These are phyloP conservation scores for Orussus abietinus DNA, from an alignment of 1,140 invertebrate species.

Conservation along the genomic window DNA sequence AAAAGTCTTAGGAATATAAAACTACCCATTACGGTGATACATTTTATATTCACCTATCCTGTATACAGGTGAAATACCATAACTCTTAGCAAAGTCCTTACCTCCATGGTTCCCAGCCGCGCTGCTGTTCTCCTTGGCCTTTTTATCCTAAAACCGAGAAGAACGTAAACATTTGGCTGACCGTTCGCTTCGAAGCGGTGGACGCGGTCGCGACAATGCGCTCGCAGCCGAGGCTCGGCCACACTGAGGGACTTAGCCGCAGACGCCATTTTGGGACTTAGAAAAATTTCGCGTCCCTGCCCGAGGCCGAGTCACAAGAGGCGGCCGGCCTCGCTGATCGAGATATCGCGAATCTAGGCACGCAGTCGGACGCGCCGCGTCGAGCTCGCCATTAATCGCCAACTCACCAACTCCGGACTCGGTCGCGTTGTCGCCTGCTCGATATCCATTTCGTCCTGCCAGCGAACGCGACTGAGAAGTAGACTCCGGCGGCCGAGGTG, in stretches of 20 bases:
- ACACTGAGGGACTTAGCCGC: constrained; percentile 61
- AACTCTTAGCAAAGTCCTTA: no score
- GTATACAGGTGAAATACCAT: no score
- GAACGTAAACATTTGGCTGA: constrained; percentile 11
- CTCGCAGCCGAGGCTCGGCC: constrained; percentile 22
- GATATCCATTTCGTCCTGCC: constrained; percentile 40
- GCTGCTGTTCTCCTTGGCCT: constrained; percentile 44
- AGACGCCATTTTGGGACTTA: constrained; percentile 84
- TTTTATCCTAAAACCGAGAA: constrained; percentile 46
- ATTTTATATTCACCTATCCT: no score
- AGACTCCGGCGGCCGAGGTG: constrained; percentile 27
- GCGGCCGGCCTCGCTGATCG: constrained; percentile 24
- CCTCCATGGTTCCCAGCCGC: constrained; percentile 44
- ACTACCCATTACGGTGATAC: no score
- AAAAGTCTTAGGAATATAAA: no score
- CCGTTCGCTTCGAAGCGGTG: constrained; percentile 9
- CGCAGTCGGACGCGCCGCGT: constrained; percentile 2
- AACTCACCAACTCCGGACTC: constrained; percentile 39
- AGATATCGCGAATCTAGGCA: constrained; percentile 22
- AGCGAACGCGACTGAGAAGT: constrained; percentile 27
- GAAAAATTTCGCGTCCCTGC: constrained; percentile 64
- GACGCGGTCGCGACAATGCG: constrained; percentile 9
- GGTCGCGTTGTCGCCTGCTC: constrained; percentile 28
- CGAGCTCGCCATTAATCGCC: constrained; percentile 15
- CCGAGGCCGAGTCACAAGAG: constrained; percentile 33